phyloP scores from a whole-genome alignment of 2,113 vertebrate genomes.

The Zootoca vivipara region DNA sequence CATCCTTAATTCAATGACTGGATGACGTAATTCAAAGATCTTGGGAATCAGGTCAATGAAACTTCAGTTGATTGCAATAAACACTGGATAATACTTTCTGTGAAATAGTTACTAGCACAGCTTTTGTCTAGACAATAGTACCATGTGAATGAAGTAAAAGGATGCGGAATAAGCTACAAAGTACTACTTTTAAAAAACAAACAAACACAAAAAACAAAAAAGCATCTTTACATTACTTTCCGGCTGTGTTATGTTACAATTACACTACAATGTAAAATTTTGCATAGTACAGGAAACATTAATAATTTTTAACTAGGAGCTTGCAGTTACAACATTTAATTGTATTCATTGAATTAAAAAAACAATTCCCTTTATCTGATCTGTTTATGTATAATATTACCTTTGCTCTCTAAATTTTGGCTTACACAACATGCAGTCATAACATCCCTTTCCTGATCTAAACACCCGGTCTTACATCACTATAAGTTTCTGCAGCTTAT shows the following conservation, averaged over 20 bases:
- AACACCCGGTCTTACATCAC: background rate
- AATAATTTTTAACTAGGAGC: background rate
- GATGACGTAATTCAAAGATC: background rate
- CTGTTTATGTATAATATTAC: too few species aligned
- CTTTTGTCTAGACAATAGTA: background rate
- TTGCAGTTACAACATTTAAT: background rate
- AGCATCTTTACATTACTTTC: background rate
- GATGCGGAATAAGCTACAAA: background rate
- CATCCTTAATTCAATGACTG: background rate
- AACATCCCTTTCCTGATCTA: background rate
- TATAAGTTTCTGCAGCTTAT: background rate
- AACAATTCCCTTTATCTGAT: background rate
- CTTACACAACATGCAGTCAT: background rate
- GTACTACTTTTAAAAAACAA: background rate
- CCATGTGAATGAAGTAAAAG: constrained; percentile 16
- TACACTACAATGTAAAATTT: background rate
- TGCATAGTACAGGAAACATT: background rate
- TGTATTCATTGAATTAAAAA: background rate
- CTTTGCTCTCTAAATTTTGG: background rate
- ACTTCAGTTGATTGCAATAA: background rate
- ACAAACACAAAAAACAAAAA: too few species aligned
- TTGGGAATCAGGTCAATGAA: background rate
- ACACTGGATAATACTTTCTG: background rate
- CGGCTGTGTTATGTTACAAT: background rate
- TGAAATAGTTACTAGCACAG: background rate